A percentile compares a stretch with the other conserved stretches of the same genome.
Conservation (phyloP, 1,140 invertebrate species). For the Micrasema longulum region DNA sequence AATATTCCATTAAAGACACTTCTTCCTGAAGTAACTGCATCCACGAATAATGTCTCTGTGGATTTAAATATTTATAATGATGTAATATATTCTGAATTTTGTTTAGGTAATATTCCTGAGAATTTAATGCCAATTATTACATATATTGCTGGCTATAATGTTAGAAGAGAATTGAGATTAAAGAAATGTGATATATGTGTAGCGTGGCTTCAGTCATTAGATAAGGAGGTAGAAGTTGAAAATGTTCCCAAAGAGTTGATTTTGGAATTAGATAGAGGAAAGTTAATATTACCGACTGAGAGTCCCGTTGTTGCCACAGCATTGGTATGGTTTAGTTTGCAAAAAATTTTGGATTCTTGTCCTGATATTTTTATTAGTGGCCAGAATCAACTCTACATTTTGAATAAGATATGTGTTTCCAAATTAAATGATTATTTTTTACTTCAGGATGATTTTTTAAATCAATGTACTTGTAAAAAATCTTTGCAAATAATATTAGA, state of each 20-base stretch:
- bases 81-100: constrained; percentile 8
- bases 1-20: constrained; percentile 12
- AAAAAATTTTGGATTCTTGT: constrained; percentile 7
- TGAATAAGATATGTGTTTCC: constrained; percentile 2
- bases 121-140: constrained; percentile 13
- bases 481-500: constrained; percentile 8
- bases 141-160: constrained; percentile 1
- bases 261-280: constrained; percentile 11
- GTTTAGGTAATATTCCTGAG: neutral
- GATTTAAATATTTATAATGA: constrained; percentile 13
- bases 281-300: constrained; percentile 12
- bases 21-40: constrained; percentile 1
- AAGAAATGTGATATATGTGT: neutral
- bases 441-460: neutral
- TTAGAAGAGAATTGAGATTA: constrained; percentile 8
- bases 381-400: constrained; percentile 6
- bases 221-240: no score
- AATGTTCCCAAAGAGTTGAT: constrained; percentile 1
- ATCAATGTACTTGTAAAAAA: constrained; percentile 4
- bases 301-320: neutral
- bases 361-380: constrained; percentile 12
- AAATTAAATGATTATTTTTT: constrained; percentile 8
- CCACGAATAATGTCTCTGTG: neutral
- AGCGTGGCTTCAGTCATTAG: no score
- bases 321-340: constrained; percentile 8